Base-by-base conservation (phyloP, 2,113 vertebrate genomes). In the Atlantisia rogersi region DNA sequence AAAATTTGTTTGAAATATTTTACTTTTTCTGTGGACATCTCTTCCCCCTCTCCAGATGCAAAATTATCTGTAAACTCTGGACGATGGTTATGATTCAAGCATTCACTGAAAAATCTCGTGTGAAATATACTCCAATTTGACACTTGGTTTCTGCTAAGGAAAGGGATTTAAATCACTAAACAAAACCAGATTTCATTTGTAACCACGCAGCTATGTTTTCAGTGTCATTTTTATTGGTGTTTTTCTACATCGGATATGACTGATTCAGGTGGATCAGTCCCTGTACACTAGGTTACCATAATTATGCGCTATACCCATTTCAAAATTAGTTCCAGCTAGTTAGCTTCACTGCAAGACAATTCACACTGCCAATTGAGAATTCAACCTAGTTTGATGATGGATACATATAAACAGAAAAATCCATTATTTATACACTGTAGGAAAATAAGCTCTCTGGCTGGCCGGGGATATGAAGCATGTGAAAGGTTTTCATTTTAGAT, bases 291-390 rank as follows among this genome's bases (percentile, higher is more conserved):
- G 73, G 91, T 96, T 94, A 93, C 77, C 88, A 73, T 96, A 97
- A 97, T 96, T 98, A 94, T 69, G 87, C 90, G 93, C 95, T 64
- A 40, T 39, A 94, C 68, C 86, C 95, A 97, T 96, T 98, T 98
- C 94, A 97, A 96, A 98, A 98, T 98, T 98, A 98, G 97, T 98
- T 98, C 97, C 97, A 98, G 96, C 96, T 98, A 97, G 95, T 98
- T 98, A 98, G 96, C 95, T 97, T 97, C 98, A 90, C 97, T 96
- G 96, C 95, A 95, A 92, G 96, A 98, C 97, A 97, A 98, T 98
- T 98, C 97, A 97, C 94, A 85, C 95, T 96, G 96, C 92, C 96
- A 97, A 87, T 53, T 95, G 94, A 97, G 95, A 97, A 97, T 95
- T 97, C 97, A 96, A 92, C 96, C 92, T 97, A 94, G 86, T 97